These are phyloP conservation scores for Oncorhynchus keta DNA, from an alignment of 2,113 vertebrate genomes.

Conservation along the genomic window DNA sequence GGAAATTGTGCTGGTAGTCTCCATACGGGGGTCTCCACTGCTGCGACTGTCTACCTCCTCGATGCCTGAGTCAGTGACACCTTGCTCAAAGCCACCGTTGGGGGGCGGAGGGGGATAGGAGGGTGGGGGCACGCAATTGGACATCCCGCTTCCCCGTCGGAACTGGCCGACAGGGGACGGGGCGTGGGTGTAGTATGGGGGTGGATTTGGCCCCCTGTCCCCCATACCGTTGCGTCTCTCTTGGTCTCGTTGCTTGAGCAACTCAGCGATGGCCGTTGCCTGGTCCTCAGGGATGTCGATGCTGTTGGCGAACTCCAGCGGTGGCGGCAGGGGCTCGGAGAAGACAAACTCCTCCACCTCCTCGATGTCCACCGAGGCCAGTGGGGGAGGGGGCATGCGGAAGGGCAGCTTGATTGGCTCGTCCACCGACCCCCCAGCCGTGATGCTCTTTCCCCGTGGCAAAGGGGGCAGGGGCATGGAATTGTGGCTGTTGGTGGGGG, in stretches of 20 bases:
- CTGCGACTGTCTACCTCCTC: constrained; percentile 94
- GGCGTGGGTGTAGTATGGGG: constrained; percentile 70
- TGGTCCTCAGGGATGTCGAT: constrained; percentile 94
- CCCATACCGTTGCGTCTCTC: constrained; percentile 54
- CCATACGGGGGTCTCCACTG: constrained; percentile 90
- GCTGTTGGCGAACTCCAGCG: constrained; percentile 96
- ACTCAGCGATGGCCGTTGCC: constrained; percentile 76
- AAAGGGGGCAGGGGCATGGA: constrained; percentile 62
- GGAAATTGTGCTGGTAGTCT: constrained; percentile 97
- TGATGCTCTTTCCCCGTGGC: constrained; percentile 79
- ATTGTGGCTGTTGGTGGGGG: constrained; percentile 39
- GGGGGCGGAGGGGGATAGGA: constrained; percentile 83
- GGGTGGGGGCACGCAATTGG: constrained; percentile 82
- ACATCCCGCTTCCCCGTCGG: constrained; percentile 73
- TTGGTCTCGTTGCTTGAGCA: constrained; percentile 68
- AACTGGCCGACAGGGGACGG: constrained; percentile 67
- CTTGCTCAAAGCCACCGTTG: constrained; percentile 76
- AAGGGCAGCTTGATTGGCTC: constrained; percentile 89
- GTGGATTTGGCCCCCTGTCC: constrained; percentile 38
- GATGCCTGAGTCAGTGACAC: constrained; percentile 88
- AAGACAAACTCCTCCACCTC: constrained; percentile 96
- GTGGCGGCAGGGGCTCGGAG: constrained; percentile 92
- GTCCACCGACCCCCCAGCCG: constrained; percentile 82
- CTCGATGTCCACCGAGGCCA: constrained; percentile 91
- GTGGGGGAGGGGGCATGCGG: constrained; percentile 90